Conservation (phyloP, 2,888 invertebrate species). For the Sesia bembeciformis region DNA sequence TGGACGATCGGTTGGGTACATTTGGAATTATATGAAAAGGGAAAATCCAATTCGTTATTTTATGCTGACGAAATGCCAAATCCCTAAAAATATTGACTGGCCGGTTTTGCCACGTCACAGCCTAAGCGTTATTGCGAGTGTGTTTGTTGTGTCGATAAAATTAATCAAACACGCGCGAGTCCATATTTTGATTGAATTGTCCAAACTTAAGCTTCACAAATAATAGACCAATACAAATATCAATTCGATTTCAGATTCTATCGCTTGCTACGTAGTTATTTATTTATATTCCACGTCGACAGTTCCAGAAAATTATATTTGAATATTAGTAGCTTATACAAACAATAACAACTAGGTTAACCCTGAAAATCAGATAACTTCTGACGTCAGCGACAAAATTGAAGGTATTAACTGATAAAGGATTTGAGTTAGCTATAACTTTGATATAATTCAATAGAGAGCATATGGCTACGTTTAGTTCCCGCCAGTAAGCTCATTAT, state of each 20-base stretch:
- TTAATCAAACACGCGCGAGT: constrained; percentile 46
- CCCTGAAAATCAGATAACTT: not conserved
- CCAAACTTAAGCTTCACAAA: constrained; percentile 55
- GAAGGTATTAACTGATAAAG: too few species aligned
- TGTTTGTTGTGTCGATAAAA: constrained; percentile 47
- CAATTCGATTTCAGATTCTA: constrained; percentile 16
- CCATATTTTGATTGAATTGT: constrained; percentile 63
- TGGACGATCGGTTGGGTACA: not conserved
- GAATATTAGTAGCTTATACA: not conserved
- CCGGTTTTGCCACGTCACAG: constrained; percentile 26
- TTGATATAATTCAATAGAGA: too few species aligned
- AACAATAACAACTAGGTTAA: not conserved
- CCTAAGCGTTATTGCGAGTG: constrained; percentile 40
- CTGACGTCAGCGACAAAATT: too few species aligned
- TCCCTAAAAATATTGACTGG: constrained; percentile 8
- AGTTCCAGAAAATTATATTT: not conserved
- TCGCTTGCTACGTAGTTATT: not conserved
- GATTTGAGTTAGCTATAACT: too few species aligned
- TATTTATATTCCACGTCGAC: not conserved
- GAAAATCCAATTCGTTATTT: not conserved
- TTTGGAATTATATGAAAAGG: not conserved
- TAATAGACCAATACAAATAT: constrained; percentile 51
- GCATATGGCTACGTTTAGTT: too few species aligned
- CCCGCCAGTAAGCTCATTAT: too few species aligned
- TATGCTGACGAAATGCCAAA: not conserved